Base-by-base conservation (phyloP, 2,797 vertebrate species). In the Enteromius thamalakanensis region DNA sequence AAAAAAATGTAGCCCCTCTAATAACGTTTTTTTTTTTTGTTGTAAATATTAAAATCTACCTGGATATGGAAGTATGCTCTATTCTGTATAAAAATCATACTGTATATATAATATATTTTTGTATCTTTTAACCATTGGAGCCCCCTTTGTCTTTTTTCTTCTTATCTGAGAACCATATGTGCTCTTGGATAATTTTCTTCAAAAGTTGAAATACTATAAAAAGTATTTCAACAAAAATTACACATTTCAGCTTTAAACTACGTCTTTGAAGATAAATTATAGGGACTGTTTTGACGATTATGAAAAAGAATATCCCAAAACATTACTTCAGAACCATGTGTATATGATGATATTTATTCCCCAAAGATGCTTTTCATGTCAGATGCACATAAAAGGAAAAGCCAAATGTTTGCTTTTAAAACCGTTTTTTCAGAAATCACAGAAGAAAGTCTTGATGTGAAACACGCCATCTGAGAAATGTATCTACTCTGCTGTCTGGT, bases 401-500 rank as follows among this genome's bases (percentile, higher is more conserved):
- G 64, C 76, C 64, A 83, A 79, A 85, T 83, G 55, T 79, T 80
- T 76, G 17, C 1, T 15, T 71, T 85, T 11, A 65, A 53, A 40
- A 80, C 19, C 10, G 32, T 82, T 62, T 64, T 71, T 77, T 65
- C 71, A 78, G 26, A 79, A 69, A 82, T 79, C 60, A 12, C 78
- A 49, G 17, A 47, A 60, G 70, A 74, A 84, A 79, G 23, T 32
- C 62, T 40, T 65, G 42, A 81, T 74, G 53, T n/a, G 58, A 72
- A 55, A 62, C 37, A 42, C 26, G 7, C 21, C 42, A 42, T 60
- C 55, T 34, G 65, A 86, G 77, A 75, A 64, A 42, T 47, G 49
- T 40, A 71, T 74, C 53, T 70, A 26, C 64, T 64, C 70, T n/a
- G 34, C 79, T 45, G 37, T 70, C 65, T 42, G 60, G 14, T 55